These are phyloP conservation scores for Chloroceryle amazona DNA, from an alignment of 2,797 vertebrate genomes.

Conservation along the genomic window DNA sequence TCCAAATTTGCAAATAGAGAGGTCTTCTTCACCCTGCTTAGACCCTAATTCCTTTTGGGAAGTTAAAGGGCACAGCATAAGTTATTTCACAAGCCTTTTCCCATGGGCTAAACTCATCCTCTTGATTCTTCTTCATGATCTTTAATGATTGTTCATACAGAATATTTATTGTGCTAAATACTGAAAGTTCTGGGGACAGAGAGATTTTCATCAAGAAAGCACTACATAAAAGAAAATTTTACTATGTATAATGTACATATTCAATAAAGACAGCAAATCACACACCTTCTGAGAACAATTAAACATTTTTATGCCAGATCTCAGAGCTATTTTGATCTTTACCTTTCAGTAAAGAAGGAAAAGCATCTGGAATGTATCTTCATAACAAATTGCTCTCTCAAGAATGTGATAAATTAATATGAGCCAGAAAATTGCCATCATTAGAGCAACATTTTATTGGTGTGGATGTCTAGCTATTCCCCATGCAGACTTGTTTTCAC, in stretches of 20 bases:
- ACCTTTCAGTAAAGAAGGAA: slow-evolving; percentile 17
- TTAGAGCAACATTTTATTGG: slow-evolving; percentile 39
- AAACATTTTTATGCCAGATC: background rate
- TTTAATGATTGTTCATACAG: background rate
- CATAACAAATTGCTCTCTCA: slow-evolving; percentile 30
- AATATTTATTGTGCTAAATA: background rate
- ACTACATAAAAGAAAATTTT: background rate
- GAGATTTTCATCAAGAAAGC: background rate
- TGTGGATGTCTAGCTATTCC: background rate
- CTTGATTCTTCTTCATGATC: background rate
- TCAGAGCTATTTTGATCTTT: background rate
- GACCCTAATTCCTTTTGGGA: background rate
- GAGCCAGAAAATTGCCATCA: slow-evolving; percentile 8
- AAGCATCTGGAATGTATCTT: background rate
- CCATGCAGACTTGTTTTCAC: background rate
- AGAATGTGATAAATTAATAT: slow-evolving; percentile 42
- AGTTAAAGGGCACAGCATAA: background rate
- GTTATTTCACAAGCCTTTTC: background rate
- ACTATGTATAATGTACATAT: background rate
- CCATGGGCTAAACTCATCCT: background rate
- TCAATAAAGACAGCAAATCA: background rate
- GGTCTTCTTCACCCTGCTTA: background rate
- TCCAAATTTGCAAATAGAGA: background rate
- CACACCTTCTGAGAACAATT: background rate
- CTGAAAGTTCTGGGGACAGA: background rate